Conservation (phyloP, 2,888 invertebrate genomes). For the Pachliopta kotzebuea region DNA sequence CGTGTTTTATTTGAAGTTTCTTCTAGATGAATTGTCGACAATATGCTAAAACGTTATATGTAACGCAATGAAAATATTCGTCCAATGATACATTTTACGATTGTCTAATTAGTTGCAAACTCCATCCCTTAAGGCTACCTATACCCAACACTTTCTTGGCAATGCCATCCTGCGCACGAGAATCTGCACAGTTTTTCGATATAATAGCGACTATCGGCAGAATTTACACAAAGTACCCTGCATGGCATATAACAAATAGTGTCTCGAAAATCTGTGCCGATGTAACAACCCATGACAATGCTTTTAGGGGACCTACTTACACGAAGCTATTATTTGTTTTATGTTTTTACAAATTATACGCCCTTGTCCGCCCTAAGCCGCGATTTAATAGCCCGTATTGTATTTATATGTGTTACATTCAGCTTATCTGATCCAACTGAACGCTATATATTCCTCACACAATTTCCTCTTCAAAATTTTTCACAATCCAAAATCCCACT, state of each 20-base stretch:
- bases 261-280: slow-evolving; percentile 48
- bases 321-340: slow-evolving; percentile 74
- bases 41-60: slow-evolving; percentile 79
- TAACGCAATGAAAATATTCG: slow-evolving; percentile 77
- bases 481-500: slow-evolving; percentile 52
- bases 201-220: slow-evolving; percentile 24
- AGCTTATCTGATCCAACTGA: slow-evolving; percentile 60
- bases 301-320: slow-evolving; percentile 77
- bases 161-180: slow-evolving; percentile 65
- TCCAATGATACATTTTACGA: slow-evolving; percentile 58
- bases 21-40: slow-evolving; percentile 64
- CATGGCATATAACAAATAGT: slow-evolving; percentile 16
- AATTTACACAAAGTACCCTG: slow-evolving; percentile 22
- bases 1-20: slow-evolving; percentile 61
- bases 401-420: slow-evolving; percentile 59
- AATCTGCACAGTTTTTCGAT: slow-evolving; percentile 57
- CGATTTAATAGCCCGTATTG: slow-evolving; percentile 67
- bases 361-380: slow-evolving; percentile 73
- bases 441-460: slow-evolving; percentile 59
- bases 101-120: slow-evolving; percentile 71
- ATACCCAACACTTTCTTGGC: slow-evolving; percentile 59
- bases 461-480: slow-evolving; percentile 58
- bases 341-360: slow-evolving; percentile 64
- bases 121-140: slow-evolving; percentile 57
- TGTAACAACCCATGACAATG: slow-evolving; percentile 59